Conservation (phyloP, 2,113 vertebrate species). For the Callipepla squamata region DNA sequence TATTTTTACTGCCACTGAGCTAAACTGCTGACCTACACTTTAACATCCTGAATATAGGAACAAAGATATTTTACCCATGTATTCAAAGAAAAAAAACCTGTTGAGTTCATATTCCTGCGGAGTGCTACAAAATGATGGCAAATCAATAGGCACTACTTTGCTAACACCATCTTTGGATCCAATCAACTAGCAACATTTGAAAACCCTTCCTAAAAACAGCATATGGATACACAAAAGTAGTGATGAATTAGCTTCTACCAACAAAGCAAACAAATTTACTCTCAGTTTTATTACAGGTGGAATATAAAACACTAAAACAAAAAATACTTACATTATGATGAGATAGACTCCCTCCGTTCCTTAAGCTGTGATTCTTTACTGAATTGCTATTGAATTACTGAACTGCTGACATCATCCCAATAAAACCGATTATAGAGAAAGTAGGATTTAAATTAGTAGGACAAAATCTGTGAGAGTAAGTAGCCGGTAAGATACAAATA, state of each 20-base stretch:
- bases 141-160: neutral
- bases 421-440: neutral
- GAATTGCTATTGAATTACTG: neutral
- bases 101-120: neutral
- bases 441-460: neutral
- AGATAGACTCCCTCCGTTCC: neutral
- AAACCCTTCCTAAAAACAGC: conserved; percentile 25
- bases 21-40: conserved; percentile 39
- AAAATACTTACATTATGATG: neutral
- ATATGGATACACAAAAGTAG: neutral
- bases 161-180: neutral
- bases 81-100: neutral
- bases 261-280: neutral
- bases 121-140: neutral
- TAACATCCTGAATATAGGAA: conserved; percentile 12
- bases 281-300: neutral
- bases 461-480: neutral
- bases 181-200: neutral
- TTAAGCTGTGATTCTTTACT: neutral
- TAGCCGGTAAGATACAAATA: neutral
- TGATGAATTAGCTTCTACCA: neutral
- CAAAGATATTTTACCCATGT: neutral
- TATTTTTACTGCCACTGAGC: conserved; percentile 11
- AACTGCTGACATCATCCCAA: neutral
- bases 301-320: neutral